Conservation (phyloP, 2,888 invertebrate genomes). For the Anthrax anthrax region DNA sequence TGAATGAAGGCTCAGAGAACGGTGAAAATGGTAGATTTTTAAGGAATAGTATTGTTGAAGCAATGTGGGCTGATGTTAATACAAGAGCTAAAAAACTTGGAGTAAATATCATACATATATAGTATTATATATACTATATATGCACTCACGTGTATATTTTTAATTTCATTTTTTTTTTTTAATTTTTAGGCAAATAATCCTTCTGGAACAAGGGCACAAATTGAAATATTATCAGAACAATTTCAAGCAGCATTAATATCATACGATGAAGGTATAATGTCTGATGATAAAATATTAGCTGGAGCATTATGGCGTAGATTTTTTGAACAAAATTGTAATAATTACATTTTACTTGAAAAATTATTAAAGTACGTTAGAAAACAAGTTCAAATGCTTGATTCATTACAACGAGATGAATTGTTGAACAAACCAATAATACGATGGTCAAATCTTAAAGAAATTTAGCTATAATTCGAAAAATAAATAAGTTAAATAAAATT, state of each 20-base stretch:
- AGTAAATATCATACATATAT: slow-evolving; percentile 26
- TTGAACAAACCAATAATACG: slow-evolving; percentile 40
- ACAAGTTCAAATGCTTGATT: slow-evolving; percentile 51
- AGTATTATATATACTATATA: slow-evolving; percentile 5
- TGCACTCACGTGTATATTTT: not conserved
- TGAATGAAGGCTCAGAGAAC: slow-evolving; percentile 58
- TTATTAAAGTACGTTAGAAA: slow-evolving; percentile 62
- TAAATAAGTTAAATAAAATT: too few relatives aligned
- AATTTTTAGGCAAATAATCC: slow-evolving; percentile 43
- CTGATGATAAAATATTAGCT: slow-evolving; percentile 62
- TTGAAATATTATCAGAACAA: slow-evolving; percentile 55
- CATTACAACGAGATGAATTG: slow-evolving; percentile 41
- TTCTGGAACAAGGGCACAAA: slow-evolving; percentile 45
- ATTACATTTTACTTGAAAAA: slow-evolving; percentile 50
- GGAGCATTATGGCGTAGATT: slow-evolving; percentile 75
- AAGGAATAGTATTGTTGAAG: slow-evolving; percentile 59
- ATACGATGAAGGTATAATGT: slow-evolving; percentile 74
- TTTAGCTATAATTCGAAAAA: not conserved
- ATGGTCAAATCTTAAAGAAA: slow-evolving; percentile 33
- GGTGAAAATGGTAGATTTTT: slow-evolving; percentile 53
- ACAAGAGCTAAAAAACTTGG: slow-evolving; percentile 58
- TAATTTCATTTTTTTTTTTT: not conserved
- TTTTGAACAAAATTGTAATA: slow-evolving; percentile 49
- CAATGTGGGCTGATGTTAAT: slow-evolving; percentile 72
- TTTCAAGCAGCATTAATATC: slow-evolving; percentile 71